Evolutionary conservation across 2,113 vertebrate species (phyloP), one percentile per base, ranked within the genome.

Genomic region (Channa maculata): DNA sequence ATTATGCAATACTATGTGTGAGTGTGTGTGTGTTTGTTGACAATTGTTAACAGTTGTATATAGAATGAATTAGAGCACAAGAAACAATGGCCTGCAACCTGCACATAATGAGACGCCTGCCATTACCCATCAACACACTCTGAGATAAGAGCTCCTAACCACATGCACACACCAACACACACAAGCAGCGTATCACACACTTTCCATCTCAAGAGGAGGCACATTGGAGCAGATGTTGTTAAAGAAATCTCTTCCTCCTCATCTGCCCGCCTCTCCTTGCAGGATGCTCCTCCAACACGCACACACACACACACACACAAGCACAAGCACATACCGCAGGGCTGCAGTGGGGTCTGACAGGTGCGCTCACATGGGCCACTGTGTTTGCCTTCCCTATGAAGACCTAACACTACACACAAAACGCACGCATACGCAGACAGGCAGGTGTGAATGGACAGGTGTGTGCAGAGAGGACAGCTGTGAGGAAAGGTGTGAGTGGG

Each of bases 21-120:
- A 71, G 64, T 75, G 38, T 66, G 51, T 63, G 51, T 52, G 44
- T 65, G 67, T 39, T 45, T 52, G 44, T 64, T 92, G 69, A 83
- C 67, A 69, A 74, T 86, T 91, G 89, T 92, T 93, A 93, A 85
- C 86, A 93, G 82, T 93, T 91, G 88, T 82, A 91, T 90, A 91
- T 88, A 55, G 62, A 93, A 90, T 95, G 91, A 94, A 94, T 94
- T 89, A 94, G 82, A 86, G 83, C 82, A 83, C 84, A 92, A 94
- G 90, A 90, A 94, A 92, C 92, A 94, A 91, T 89, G 91, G 83
- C 84, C 90, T 92, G 81, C 86, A 94, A 94, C 93, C 73, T 83
- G 82, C 12, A 88, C 85, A 92, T 94, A 94, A 95, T 93, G 91
- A 94, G 90, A 92, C 82, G 79, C 86, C 90, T 93, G 91, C 89